A percentile compares a stretch with the other conserved stretches of the same genome.
Evolutionary conservation across 2,797 vertebrate genomes (phyloP).

Genomic region (Crossoptilon crossoptilon): DNA sequence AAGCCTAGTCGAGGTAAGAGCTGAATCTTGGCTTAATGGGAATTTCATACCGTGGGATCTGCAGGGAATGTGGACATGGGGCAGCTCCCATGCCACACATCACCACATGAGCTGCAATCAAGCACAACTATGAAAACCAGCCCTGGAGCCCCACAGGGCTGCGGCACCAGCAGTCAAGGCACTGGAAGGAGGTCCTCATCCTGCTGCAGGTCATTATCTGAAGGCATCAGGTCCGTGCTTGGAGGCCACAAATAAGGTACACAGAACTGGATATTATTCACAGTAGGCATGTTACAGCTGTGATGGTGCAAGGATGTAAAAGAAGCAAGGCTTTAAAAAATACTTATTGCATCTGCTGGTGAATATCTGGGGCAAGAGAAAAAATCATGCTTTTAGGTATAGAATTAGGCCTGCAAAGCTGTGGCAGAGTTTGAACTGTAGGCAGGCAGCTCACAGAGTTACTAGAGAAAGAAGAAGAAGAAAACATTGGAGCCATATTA

Average conservation of each 20-base stretch:
- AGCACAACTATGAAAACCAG: not conserved
- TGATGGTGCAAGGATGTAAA: not conserved
- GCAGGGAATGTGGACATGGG: not conserved
- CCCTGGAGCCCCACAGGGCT: not conserved
- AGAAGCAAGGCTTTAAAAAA: not conserved
- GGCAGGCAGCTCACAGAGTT: not conserved
- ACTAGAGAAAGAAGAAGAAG: not conserved
- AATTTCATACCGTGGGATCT: not conserved
- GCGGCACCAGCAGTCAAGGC: not conserved
- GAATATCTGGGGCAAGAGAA: not conserved
- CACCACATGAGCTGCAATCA: not conserved
- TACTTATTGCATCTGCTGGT: not conserved
- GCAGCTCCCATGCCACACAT: not conserved
- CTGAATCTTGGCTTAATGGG: fast-evolving
- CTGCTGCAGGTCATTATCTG: not conserved
- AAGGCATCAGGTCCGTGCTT: fast-evolving
- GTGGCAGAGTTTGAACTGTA: not conserved
- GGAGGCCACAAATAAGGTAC: not conserved
- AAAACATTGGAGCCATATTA: fast-evolving
- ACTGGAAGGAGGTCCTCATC: not conserved
- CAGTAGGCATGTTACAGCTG: not conserved
- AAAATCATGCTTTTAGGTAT: fast-evolving
- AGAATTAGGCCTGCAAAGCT: not conserved
- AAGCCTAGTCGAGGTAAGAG: not conserved
- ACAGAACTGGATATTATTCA: not conserved